phyloP scores from a whole-genome alignment of 2,797 vertebrate genomes.

The Manis javanica region DNA sequence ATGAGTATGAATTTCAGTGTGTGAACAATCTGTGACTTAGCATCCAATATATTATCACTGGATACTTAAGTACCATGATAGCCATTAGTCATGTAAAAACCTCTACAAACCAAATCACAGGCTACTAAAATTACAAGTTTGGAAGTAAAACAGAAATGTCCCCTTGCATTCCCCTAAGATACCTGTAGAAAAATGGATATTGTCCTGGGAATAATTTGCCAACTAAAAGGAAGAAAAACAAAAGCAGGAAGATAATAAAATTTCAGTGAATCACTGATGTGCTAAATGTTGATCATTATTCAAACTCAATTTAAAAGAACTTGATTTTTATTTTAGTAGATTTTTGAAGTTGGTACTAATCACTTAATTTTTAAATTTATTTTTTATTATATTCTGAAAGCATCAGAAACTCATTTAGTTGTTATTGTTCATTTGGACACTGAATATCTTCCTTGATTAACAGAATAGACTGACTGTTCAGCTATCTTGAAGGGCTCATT shows the following conservation, averaged over 20 bases:
- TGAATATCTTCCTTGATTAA: background rate
- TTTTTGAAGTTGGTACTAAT: background rate
- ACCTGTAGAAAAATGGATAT: background rate
- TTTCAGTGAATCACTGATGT: background rate
- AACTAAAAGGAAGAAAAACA: background rate
- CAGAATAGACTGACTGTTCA: background rate
- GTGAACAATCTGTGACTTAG: background rate
- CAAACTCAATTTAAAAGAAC: background rate
- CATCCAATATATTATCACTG: no score
- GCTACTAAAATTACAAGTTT: background rate
- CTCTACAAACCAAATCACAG: background rate
- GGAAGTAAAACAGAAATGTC: background rate
- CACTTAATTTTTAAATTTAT: background rate
- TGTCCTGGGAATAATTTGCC: background rate
- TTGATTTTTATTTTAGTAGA: background rate
- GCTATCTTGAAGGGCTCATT: conserved; percentile 2
- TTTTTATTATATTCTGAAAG: background rate
- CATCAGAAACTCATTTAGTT: background rate
- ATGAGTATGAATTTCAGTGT: background rate
- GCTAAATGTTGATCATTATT: background rate
- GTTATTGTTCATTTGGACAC: background rate
- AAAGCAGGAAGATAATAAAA: background rate
- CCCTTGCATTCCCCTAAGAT: background rate
- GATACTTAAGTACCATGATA: background rate
- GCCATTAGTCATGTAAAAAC: background rate